These are phyloP conservation scores for Eulemur rufifrons DNA, from an alignment of 2,113 vertebrate species.

Conservation along the genomic window DNA sequence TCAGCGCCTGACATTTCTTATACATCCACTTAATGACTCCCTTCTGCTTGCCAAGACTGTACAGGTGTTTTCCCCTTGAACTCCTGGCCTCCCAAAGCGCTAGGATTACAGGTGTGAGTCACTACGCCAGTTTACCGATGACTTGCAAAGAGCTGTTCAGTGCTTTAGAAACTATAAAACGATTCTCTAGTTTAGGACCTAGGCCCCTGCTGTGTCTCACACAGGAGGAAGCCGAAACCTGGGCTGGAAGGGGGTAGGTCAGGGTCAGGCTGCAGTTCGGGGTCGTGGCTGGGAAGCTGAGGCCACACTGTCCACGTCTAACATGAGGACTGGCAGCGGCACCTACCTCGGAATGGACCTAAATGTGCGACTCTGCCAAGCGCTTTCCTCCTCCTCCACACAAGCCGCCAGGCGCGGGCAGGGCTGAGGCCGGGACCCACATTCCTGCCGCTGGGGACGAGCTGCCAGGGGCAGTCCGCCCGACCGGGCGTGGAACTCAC, in stretches of 20 bases:
- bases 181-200: background rate
- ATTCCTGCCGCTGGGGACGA: rapidly evolving
- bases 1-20: background rate
- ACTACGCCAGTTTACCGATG: too few species aligned
- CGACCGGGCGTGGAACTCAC: slow-evolving; percentile 42
- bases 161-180: background rate
- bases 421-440: background rate
- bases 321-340: rapidly evolving
- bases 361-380: too few species aligned
- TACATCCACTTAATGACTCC: too few species aligned
- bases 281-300: background rate
- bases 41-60: background rate
- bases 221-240: background rate
- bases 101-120: too few species aligned
- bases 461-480: rapidly evolving
- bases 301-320: background rate
- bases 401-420: rapidly evolving
- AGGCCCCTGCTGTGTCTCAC: too few species aligned
- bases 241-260: background rate
- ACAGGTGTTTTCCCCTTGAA: background rate
- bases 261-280: background rate
- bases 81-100: background rate
- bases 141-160: background rate
- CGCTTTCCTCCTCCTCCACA: too few species aligned
- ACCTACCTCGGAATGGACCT: background rate